Percentiles rank a stretch among this genome's conserved stretches.
Conservation (phyloP, 2,113 vertebrate genomes). For the Anoura caudifer region DNA sequence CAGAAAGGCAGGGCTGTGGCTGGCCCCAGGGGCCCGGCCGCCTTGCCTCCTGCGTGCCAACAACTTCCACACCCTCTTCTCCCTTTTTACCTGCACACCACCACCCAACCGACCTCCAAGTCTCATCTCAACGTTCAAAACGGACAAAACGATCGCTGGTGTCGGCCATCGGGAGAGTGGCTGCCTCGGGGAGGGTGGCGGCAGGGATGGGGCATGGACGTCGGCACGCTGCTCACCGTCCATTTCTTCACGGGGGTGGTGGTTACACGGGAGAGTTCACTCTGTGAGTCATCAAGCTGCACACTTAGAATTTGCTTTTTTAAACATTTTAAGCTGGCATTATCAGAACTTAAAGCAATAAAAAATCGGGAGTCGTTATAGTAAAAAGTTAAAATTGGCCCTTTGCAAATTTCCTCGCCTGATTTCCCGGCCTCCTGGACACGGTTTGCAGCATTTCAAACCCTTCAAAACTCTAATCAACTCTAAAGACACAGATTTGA, state of each 20-base stretch:
- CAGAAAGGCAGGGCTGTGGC: background rate
- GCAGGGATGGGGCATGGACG: fast-evolving
- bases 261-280: background rate
- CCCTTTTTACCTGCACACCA: too few relatives aligned
- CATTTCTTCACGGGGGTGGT: background rate
- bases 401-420: background rate
- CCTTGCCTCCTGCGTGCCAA: too few relatives aligned
- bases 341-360: background rate
- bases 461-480: background rate
- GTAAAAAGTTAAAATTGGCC: background rate
- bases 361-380: background rate
- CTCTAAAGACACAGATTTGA: background rate
- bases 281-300: background rate
- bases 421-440: background rate
- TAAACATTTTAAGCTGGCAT: background rate
- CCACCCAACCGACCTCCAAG: too few relatives aligned
- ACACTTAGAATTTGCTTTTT: background rate
- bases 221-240: fast-evolving
- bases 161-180: background rate
- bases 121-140: background rate
- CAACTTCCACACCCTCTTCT: background rate
- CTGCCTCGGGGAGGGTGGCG: background rate
- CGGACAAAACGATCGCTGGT: background rate
- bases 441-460: background rate
- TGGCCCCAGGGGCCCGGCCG: background rate